Evolutionary conservation across 1,140 invertebrate genomes (phyloP).

Genomic region (Diplogasteroides magnus): DNA sequence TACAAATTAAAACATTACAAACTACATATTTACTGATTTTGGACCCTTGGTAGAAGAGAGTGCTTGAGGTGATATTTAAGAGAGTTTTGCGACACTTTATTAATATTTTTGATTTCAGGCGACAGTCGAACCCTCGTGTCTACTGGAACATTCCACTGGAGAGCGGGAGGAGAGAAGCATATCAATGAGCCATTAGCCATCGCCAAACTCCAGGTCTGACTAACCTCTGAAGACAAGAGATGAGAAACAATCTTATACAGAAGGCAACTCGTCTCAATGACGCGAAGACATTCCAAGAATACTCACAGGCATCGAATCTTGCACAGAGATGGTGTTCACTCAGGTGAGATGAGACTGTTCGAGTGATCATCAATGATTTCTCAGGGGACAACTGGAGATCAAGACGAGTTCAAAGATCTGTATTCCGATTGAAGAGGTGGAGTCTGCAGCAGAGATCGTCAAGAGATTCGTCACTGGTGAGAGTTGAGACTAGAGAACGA

Average conservation of each 20-base stretch:
- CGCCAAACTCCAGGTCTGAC: slow-evolving; percentile 76
- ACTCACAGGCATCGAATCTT: slow-evolving; percentile 77
- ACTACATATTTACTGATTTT: no score
- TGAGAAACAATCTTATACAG: slow-evolving; percentile 55
- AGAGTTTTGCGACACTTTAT: slow-evolving; percentile 58
- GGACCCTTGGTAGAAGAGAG: no score
- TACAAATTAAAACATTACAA: no score
- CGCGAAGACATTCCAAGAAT: slow-evolving; percentile 76
- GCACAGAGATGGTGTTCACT: slow-evolving; percentile 81
- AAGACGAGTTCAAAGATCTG: slow-evolving; percentile 67
- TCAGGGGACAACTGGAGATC: slow-evolving; percentile 79
- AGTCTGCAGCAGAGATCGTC: slow-evolving; percentile 84
- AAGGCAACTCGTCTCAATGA: slow-evolving; percentile 79
- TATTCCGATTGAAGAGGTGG: slow-evolving; percentile 80
- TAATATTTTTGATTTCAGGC: slow-evolving; percentile 33
- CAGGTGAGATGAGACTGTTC: background rate
- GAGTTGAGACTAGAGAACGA: background rate
- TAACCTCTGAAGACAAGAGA: background rate
- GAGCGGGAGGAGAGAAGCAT: slow-evolving; percentile 92
- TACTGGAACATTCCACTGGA: slow-evolving; percentile 91
- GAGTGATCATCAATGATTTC: background rate
- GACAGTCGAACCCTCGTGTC: slow-evolving; percentile 78
- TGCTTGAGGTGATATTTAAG: no score
- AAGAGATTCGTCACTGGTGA: slow-evolving; percentile 68
- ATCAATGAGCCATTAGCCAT: slow-evolving; percentile 91